These are phyloP conservation scores for Deilephila elpenor DNA, from an alignment of 2,888 invertebrate genomes.

Conservation along the genomic window DNA sequence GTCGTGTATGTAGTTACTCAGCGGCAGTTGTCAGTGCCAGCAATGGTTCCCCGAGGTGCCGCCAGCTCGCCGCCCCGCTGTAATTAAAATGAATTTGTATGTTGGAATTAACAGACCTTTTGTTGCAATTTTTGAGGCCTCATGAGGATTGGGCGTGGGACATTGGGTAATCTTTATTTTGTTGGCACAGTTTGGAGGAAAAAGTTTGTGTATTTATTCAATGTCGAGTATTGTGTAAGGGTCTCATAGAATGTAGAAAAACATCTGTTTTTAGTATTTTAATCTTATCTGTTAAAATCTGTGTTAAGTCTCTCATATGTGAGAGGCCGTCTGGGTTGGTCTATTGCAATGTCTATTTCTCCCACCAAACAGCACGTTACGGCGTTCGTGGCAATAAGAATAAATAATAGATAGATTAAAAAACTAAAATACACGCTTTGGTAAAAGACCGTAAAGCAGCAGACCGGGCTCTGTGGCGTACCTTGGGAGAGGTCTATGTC, in stretches of 20 bases:
- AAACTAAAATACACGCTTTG: no score
- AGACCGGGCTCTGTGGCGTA: no score
- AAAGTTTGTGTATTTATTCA: background rate
- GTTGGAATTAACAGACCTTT: background rate
- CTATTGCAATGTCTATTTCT: no score
- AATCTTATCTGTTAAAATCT: no score
- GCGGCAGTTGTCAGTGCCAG: conserved; percentile 29
- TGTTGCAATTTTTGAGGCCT: background rate
- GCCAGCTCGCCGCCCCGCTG: background rate
- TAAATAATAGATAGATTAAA: no score
- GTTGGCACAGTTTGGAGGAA: background rate
- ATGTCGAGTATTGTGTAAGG: background rate
- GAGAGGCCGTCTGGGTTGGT: no score
- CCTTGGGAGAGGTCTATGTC: no score
- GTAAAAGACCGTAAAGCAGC: no score
- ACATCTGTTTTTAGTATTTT: no score
- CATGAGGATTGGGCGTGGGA: background rate
- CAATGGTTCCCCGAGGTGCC: conserved; percentile 27
- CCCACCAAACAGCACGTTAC: no score
- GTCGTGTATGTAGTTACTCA: conserved; percentile 25
- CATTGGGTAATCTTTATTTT: background rate
- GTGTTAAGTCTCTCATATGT: no score
- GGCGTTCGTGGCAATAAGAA: no score
- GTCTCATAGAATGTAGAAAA: background rate
- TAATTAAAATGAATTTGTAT: conserved; percentile 6